Evolutionary conservation across 2,113 vertebrate species (phyloP), one percentile per base, ranked within the genome.

Genomic region (Hemichromis elongatus): DNA sequence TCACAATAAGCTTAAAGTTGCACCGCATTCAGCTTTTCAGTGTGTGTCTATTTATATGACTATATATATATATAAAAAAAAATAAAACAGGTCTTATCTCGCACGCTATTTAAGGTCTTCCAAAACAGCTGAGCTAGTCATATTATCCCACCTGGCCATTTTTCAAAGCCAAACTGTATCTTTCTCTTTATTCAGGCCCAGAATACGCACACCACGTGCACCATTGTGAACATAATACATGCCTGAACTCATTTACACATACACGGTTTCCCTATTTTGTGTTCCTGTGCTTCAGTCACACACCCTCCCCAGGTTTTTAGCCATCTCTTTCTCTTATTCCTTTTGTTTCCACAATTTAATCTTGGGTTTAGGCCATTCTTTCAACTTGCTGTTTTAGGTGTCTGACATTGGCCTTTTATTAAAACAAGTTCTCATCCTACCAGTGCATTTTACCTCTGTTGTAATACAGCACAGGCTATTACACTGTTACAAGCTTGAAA

Each of bases 111-210:
- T 68, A 56, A 90, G 82, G 89, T 92, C 86, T 90, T 93, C 89
- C 85, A 92, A 94, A 95, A 87, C 89, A 7, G 95, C 95, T 95
- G 95, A 96, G 94, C 90, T 93, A 92, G 93, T 95, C 93, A 93
- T 90, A 94, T 94, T 94, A 85, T 68, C 73, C 88, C 77, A 92
- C 94, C 91, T 93, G 93, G 94, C 93, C 92, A 95, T 96, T 96
- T 94, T 95, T 96, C 95, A 96, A 94, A 90, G 89, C 84, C 57
- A 91, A 92, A 90, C 88, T 33, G 89, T 81, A 53, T 92, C 90
- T 95, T 87, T 81, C 28, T 90, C 89, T 93, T 91, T 92, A 94
- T 95, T 92, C 90, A 66, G 80, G 35, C 87, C 81, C 79, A 75
- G 40, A 87, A 86, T 40, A 87, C 16, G 70, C 63, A 56, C 80